Conservation (phyloP, 2,113 vertebrate genomes). For the Spea bombifrons region DNA sequence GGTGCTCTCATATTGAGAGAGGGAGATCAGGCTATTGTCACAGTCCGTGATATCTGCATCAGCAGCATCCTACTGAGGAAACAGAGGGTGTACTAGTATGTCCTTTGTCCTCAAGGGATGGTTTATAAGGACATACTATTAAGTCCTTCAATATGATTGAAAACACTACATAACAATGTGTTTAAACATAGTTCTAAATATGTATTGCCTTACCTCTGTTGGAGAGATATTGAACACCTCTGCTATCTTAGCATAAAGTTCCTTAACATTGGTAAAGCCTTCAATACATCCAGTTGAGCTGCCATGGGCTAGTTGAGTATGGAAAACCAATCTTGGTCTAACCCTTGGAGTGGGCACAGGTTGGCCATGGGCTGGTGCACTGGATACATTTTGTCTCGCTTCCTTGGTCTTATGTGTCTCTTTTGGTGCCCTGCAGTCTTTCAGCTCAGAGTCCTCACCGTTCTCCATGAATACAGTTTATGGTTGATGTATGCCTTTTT, state of each 20-base stretch:
- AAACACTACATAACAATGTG: too few relatives aligned
- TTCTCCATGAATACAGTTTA: slow-evolving; percentile 68
- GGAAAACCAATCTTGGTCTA: slow-evolving; percentile 71
- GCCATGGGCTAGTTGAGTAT: slow-evolving; percentile 93
- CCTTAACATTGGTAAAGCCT: slow-evolving; percentile 94
- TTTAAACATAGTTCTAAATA: neutral
- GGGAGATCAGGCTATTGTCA: too few relatives aligned
- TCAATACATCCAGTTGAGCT: slow-evolving; percentile 90
- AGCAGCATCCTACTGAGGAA: too few relatives aligned
- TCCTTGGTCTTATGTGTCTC: slow-evolving; percentile 32
- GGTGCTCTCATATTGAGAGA: too few relatives aligned
- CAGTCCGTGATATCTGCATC: too few relatives aligned
- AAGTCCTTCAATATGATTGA: too few relatives aligned
- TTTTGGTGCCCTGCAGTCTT: slow-evolving; percentile 46
- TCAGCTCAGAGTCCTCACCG: slow-evolving; percentile 54
- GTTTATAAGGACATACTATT: too few relatives aligned
- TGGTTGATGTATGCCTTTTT: slow-evolving; percentile 59
- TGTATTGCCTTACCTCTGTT: slow-evolving; percentile 77
- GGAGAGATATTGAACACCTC: slow-evolving; percentile 92
- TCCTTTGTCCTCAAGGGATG: too few relatives aligned
- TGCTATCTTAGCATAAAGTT: slow-evolving; percentile 93
- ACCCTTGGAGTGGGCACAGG: neutral
- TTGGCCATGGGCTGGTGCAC: neutral
- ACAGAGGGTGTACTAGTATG: too few relatives aligned
- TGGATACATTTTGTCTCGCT: neutral